Base-by-base conservation (phyloP, 2,888 invertebrate genomes). In the Chamaedrilus cognettii region DNA sequence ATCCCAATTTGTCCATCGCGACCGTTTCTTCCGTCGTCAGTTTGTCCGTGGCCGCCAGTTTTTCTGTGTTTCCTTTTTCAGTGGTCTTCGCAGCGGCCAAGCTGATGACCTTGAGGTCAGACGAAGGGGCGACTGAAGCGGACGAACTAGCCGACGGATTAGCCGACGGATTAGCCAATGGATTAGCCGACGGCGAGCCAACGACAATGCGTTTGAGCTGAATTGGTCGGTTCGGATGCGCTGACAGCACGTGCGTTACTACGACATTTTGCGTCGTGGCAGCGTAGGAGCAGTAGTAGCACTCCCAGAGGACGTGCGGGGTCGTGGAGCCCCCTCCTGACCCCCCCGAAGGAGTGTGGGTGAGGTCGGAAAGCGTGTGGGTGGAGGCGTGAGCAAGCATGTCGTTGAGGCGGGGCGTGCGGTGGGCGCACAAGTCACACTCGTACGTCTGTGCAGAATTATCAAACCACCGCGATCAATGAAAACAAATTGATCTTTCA, bases 271-370 rank as follows among this genome's bases (percentile, higher is more conserved):
- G 69, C 3, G 35, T 28, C 23, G 59, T 49, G 34, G 59, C 52
- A 7, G 60, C 33, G 28, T 62, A 35, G 3, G 28, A 30, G 60
- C 69, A 69, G 50, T 69, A 69, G 32, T 60, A 64, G 35, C 69
- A 69, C 32, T 56, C 62, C 69, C 69, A 69, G 33, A 33, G 30
- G 34, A 67, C 64, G 28, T 42, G 11, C 11, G 42, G 42, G n/a
- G n/a, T n/a, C n/a, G n/a, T n/a, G n/a, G n/a, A n/a, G n/a, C n/a
- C n/a, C n/a, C n/a, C n/a, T n/a, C n/a, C n/a, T n/a, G n/a, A n/a
- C 11, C 42, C 42, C 19, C 23, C 57, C 19, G 30, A 33, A 7
- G 52, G 19, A 5, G 56, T 33, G 28, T 35, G 55, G 28, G 34
- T 30, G 26, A 60, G 60, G 31, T 57, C 64, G 3, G 33, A 35